These are phyloP conservation scores for Notarius quadriscutis DNA, from an alignment of 2,113 vertebrate species.

Conservation along the genomic window DNA sequence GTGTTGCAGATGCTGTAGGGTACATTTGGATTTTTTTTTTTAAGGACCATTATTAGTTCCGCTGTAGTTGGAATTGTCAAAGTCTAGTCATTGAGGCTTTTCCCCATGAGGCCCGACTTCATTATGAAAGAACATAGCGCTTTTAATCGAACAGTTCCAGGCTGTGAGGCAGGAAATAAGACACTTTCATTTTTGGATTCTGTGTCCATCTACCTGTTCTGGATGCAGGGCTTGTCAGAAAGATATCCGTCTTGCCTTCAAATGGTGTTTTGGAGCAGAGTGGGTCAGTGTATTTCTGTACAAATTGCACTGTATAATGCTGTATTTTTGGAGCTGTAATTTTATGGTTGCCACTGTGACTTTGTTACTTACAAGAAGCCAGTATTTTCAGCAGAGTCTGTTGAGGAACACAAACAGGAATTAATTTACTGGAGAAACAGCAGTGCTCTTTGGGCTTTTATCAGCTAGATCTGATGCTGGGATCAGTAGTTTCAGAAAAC, in stretches of 20 bases:
- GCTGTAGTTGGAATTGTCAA: slow-evolving; percentile 19
- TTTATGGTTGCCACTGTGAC: neutral
- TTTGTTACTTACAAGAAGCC: neutral
- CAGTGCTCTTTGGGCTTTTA: neutral
- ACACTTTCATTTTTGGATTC: neutral
- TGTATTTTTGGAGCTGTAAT: neutral
- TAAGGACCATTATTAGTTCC: slow-evolving; percentile 3
- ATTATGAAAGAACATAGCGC: slow-evolving; percentile 19
- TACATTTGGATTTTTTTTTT: slow-evolving; percentile 13
- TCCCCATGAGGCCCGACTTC: slow-evolving; percentile 28
- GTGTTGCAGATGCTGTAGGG: slow-evolving; percentile 12
- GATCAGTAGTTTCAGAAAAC: neutral
- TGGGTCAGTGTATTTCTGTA: neutral
- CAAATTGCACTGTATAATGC: neutral
- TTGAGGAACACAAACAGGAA: neutral
- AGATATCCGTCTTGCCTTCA: neutral
- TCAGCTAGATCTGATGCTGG: neutral
- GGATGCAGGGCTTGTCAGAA: neutral
- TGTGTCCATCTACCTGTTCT: slow-evolving; percentile 2
- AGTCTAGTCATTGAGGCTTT: slow-evolving; percentile 15
- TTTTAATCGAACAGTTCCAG: slow-evolving; percentile 31
- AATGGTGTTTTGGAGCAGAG: neutral
- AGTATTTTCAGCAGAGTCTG: neutral
- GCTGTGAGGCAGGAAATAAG: slow-evolving; percentile 10
- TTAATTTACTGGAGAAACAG: neutral